phyloP scores from a whole-genome alignment of 2,113 vertebrate species.

The Chroicocephalus ridibundus region DNA sequence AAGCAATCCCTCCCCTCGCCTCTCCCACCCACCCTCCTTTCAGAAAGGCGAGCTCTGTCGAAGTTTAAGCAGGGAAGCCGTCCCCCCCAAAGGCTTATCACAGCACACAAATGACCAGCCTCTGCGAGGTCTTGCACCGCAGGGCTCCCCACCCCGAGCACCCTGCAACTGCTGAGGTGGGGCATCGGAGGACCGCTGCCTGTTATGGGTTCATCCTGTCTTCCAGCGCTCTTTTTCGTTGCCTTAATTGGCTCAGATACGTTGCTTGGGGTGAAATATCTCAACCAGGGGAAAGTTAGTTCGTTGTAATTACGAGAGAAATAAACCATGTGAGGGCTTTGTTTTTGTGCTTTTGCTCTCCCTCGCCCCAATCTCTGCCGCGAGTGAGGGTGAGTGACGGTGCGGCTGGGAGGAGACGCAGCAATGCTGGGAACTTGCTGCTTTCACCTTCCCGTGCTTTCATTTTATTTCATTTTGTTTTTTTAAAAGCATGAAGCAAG shows the following conservation, averaged over 20 bases:
- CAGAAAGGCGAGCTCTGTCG: neutral
- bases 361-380: neutral
- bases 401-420: slow-evolving; percentile 16
- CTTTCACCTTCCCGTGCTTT: slow-evolving; percentile 72
- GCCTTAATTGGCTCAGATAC: neutral
- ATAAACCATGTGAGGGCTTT: slow-evolving; percentile 7
- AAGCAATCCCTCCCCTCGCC: slow-evolving; percentile 55
- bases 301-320: slow-evolving; percentile 10
- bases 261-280: neutral
- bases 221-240: neutral
- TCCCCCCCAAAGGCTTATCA: neutral
- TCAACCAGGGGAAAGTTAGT: slow-evolving; percentile 32
- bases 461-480: slow-evolving; percentile 79
- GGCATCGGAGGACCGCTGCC: neutral
- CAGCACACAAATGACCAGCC: neutral
- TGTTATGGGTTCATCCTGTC: neutral
- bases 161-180: neutral
- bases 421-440: slow-evolving; percentile 44
- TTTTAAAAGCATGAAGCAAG: slow-evolving; percentile 85
- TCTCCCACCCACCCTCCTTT: neutral
- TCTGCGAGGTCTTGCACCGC: neutral
- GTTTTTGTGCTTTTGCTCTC: neutral
- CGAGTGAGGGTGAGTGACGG: slow-evolving; percentile 1
- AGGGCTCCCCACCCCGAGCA: neutral
- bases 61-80: neutral